Percentiles rank a stretch among this genome's conserved stretches.
Evolutionary conservation across 2,888 invertebrate genomes (phyloP).

Genomic region (Drosophila melanosoma): DNA sequence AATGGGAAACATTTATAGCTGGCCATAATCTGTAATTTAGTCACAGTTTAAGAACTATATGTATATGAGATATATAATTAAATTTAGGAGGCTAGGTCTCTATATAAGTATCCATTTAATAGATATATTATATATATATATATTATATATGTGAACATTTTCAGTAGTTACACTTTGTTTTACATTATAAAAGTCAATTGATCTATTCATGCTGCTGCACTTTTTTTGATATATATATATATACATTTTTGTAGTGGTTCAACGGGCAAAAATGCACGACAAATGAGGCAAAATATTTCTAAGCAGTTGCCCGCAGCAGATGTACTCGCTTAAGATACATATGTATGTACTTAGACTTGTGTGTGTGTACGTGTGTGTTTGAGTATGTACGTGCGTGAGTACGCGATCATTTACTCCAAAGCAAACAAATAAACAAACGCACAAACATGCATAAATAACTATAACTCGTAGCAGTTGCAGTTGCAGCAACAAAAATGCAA

Average conservation of each 20-base stretch:
- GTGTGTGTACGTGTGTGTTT: conserved; percentile 3
- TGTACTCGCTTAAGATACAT: conserved; percentile 37
- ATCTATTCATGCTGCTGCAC: conserved; percentile 42
- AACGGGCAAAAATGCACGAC: conserved; percentile 53
- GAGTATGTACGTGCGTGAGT: conserved; percentile 52
- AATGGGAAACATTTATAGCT: neutral
- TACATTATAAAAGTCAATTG: conserved; percentile 59
- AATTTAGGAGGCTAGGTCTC: neutral
- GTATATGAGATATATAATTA: neutral
- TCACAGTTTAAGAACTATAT: neutral
- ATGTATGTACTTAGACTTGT: conserved; percentile 2
- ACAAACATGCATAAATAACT: conserved; percentile 80
- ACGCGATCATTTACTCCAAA: conserved; percentile 81
- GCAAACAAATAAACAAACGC: conserved; percentile 79
- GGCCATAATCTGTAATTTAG: neutral
- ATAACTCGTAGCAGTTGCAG: conserved; percentile 80
- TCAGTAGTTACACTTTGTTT: conserved; percentile 3
- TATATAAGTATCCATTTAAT: neutral
- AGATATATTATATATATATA: neutral
- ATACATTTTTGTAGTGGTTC: conserved; percentile 41
- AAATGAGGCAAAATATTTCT: conserved; percentile 59
- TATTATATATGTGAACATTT: conserved; percentile 10
- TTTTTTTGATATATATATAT: conserved; percentile 5
- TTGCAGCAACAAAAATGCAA: conserved; percentile 59
- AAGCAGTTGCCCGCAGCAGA: conserved; percentile 55